Base-by-base conservation (phyloP, 2,888 invertebrate genomes). In the Pseudoips prasinana region DNA sequence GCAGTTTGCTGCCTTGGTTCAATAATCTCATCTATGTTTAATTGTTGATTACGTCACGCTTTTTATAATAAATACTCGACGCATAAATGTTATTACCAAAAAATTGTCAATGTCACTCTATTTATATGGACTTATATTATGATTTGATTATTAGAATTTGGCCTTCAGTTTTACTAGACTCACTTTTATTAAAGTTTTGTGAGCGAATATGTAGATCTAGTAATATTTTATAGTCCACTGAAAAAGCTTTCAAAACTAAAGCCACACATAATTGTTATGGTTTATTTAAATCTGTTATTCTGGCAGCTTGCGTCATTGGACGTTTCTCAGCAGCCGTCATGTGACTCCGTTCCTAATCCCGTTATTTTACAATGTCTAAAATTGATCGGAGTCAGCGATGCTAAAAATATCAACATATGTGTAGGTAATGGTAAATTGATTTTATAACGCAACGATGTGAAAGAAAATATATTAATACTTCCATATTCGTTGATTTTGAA, bases 231-330 rank as follows among this genome's bases (percentile, higher is more conserved):
- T 61, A 70, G 63, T 63, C 61, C 60, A 69, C 14, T 14, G 14
- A 14, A 14, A 14, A 14, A 14, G 14, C 14, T 20, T 20, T 20
- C 7, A 20, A 20, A 5, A 20, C 20, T 20, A 7, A 20, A 20
- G 20, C 58, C 61, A 44, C 54, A 31, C 56, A 66, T 70, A 49
- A 76, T 80, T 77, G 71, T 81, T 73, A 75, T 73, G 64, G 70
- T 68, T 73, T 76, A 76, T 84, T 81, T 74, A 73, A 77, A 78
- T 71, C 66, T 74, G 68, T 71, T 75, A 74, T 55, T 64, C 58
- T 43, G 46, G 46, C 62, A 54, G 35, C 59, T 66, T 74, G 78
- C 82, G 84, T 81, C 80, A 80, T 45, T 52, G 52, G 59, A 42
- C 66, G 64, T 71, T 69, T 74, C 67, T 72, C 70, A 64, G 41